phyloP scores from a whole-genome alignment of 2,888 invertebrate species.

The Atethmia centrago region DNA sequence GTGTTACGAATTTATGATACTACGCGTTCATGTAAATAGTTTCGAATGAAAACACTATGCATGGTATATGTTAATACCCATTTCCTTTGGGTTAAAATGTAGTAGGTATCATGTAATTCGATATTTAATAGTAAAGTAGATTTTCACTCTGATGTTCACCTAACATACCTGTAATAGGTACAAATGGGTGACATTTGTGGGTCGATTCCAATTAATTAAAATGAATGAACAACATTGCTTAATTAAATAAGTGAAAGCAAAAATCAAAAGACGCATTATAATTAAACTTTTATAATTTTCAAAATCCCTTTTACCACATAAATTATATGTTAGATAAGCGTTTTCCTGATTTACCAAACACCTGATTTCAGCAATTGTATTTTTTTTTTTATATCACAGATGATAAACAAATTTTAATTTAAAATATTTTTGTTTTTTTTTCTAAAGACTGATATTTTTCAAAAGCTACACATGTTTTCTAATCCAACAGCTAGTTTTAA shows the following conservation, averaged over 20 bases:
- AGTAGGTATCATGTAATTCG: not conserved
- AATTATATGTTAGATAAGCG: not conserved
- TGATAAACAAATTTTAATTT: not conserved
- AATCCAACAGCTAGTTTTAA: not conserved
- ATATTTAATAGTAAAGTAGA: not conserved
- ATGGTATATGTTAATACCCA: not conserved
- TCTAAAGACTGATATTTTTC: not conserved
- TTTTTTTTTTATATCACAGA: not conserved
- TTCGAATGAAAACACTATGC: not conserved
- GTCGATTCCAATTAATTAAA: not conserved
- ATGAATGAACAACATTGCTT: not conserved
- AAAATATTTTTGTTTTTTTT: not conserved
- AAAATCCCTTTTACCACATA: not conserved
- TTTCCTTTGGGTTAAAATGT: not conserved
- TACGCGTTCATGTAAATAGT: not conserved
- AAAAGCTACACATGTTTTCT: not conserved
- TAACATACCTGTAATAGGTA: not conserved
- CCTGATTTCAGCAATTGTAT: no score
- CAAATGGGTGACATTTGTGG: not conserved
- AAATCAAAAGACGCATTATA: not conserved
- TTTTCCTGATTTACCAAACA: not conserved
- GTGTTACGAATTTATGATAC: not conserved
- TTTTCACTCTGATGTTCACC: not conserved
- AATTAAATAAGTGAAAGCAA: not conserved
- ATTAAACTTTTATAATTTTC: not conserved